Evolutionary conservation across 1,140 invertebrate genomes (phyloP).

Genomic region (Oncopodura yosiiana): DNA sequence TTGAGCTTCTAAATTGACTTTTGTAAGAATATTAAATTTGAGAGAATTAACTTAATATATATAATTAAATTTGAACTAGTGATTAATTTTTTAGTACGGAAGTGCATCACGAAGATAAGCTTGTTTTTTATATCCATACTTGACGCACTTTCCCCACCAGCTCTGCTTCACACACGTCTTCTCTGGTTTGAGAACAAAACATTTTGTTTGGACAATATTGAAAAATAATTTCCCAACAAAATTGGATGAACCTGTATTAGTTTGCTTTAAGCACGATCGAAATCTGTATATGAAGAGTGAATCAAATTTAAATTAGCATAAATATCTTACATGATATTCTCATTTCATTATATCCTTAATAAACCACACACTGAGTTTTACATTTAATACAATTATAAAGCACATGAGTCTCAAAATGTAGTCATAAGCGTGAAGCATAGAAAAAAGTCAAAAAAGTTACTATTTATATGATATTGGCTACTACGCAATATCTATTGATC

Average conservation of each 20-base stretch:
- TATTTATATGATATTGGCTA: no score
- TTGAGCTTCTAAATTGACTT: background rate
- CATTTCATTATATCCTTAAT: no score
- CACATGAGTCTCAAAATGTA: no score
- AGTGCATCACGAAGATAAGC: constrained; percentile 65
- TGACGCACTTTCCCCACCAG: constrained; percentile 74
- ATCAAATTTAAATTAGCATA: no score
- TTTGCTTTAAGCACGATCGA: constrained; percentile 77
- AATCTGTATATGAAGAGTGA: constrained; percentile 53
- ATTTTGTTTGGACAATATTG: constrained; percentile 83
- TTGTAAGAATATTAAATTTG: background rate
- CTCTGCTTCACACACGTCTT: constrained; percentile 61
- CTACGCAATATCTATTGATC: no score
- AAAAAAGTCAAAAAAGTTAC: no score
- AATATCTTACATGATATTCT: no score
- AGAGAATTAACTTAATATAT: no score
- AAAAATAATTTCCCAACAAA: constrained; percentile 89
- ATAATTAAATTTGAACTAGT: no score
- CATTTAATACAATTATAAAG: no score
- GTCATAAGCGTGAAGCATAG: no score
- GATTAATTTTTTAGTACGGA: constrained; percentile 46
- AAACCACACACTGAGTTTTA: no score
- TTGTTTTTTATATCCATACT: constrained; percentile 55
- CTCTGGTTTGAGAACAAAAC: constrained; percentile 72
- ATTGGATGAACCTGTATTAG: constrained; percentile 69